Conservation (phyloP, 2,113 vertebrate genomes). For the Erythrolamprus reginae region DNA sequence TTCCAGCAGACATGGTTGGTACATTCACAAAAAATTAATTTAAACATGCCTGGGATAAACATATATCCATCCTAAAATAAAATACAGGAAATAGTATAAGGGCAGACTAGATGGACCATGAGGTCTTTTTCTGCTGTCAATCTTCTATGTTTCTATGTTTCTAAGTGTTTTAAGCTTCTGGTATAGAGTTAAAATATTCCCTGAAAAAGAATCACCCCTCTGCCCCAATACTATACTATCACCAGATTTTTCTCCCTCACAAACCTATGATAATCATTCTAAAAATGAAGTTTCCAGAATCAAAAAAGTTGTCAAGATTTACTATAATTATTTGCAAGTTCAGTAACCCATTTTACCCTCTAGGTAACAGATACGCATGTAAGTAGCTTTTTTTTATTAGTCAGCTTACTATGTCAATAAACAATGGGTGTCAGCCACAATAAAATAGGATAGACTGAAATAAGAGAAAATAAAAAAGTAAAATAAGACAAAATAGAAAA, state of each 20-base stretch:
- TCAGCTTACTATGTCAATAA: background rate
- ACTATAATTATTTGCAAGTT: background rate
- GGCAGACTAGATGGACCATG: too few relatives aligned
- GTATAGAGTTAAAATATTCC: background rate
- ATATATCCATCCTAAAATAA: too few relatives aligned
- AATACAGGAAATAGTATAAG: too few relatives aligned
- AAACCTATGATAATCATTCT: background rate
- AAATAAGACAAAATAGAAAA: background rate
- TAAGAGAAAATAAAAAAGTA: background rate
- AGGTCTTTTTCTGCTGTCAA: too few relatives aligned
- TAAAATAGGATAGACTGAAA: background rate
- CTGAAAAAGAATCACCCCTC: background rate
- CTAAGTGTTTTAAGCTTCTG: background rate
- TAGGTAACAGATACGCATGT: background rate
- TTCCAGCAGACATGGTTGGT: too few relatives aligned
- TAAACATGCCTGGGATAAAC: too few relatives aligned
- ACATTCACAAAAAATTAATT: too few relatives aligned
- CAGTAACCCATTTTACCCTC: background rate
- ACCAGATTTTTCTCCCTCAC: background rate
- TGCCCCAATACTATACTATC: background rate
- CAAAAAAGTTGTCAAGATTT: background rate
- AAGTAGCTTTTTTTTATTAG: background rate
- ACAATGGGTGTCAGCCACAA: background rate
- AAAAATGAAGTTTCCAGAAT: background rate
- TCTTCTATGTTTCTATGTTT: too few relatives aligned